Base-by-base conservation (phyloP, 2,113 vertebrate genomes). In the Pundamilia nyererei region DNA sequence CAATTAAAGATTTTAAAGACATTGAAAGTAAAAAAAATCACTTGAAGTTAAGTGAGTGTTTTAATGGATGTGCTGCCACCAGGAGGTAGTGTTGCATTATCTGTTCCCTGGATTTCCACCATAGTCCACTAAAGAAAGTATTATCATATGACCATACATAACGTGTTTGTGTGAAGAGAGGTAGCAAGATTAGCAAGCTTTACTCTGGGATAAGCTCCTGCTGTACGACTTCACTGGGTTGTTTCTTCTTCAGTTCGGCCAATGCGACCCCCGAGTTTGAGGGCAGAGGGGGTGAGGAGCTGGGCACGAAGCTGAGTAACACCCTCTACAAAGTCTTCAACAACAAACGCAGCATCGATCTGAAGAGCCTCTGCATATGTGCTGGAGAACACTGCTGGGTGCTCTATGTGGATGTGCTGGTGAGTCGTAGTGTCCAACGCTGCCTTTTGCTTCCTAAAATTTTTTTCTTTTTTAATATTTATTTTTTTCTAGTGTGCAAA, bases 321-420 rank as follows among this genome's bases (percentile, higher is more conserved):
- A 98, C 97, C 0, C 95, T 99, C 1, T 98, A 97, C 93, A 97
- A 97, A 95, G 97, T 98, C 83, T 99, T 99, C 90, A 97, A 97
- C 94, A 98, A 97, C 1, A 96, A 97, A 87, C 95, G 93, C 95
- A 96, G 95, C 4, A 4, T 99, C 5, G 97, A 99, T 88, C 92
- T 98, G 92, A 94, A 94, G 77, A 94, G 96, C 2, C 97, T 99
- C 56, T 98, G 97, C 51, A 97, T 99, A 84, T 96, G 97, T 82
- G 94, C 97, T 6, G 95, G 97, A 85, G 97, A 99, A 47, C 97
- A 99, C 93, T 99, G 98, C 95, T 99, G 99, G 99, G 88, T 98
- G n/a, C 97, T 99, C 35, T 99, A 98, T 3, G 97, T 99, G 47
- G 98, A 99, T 11, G 97, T 99, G n/a, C 91, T 99, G 97, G 98